Percentiles rank a stretch among this genome's conserved stretches.
These are phyloP conservation scores for Branchinecta lynchi DNA, from an alignment of 1,140 invertebrate species.

Conservation along the genomic window DNA sequence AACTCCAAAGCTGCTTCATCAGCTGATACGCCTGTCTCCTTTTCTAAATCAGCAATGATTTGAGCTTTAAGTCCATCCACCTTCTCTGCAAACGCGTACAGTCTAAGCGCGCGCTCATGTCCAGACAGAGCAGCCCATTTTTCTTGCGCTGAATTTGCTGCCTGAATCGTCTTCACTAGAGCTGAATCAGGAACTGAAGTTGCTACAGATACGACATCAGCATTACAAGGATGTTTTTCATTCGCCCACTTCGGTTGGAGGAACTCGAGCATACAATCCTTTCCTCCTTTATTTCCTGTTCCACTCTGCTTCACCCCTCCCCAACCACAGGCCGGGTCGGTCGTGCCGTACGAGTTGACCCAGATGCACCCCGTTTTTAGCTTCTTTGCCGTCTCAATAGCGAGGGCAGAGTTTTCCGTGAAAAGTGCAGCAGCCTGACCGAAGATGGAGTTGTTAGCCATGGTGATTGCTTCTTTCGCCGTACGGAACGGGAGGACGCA, in stretches of 20 bases:
- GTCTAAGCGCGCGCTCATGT: neutral
- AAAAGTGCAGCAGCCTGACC: constrained; percentile 39
- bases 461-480: constrained; percentile 40
- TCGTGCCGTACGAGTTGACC: neutral
- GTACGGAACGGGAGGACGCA: constrained; percentile 40
- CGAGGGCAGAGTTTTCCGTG: constrained; percentile 40
- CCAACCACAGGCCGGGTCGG: neutral
- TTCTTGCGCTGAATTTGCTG: neutral
- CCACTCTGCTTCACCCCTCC: neutral
- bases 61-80: neutral
- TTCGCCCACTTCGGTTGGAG: too few species aligned
- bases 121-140: neutral
- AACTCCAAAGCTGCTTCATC: neutral
- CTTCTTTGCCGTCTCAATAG: constrained; percentile 37
- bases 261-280: neutral
- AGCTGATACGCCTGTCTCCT: neutral
- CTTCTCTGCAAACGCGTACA: neutral
- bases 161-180: neutral
- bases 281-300: neutral
- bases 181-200: too few species aligned
- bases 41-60: neutral
- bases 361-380: constrained; percentile 27
- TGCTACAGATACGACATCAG: too few species aligned
- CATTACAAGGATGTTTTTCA: too few species aligned
- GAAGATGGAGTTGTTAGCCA: constrained; percentile 40